Evolutionary conservation across 2,797 vertebrate genomes (phyloP).

Genomic region (Oophaga sylvatica): DNA sequence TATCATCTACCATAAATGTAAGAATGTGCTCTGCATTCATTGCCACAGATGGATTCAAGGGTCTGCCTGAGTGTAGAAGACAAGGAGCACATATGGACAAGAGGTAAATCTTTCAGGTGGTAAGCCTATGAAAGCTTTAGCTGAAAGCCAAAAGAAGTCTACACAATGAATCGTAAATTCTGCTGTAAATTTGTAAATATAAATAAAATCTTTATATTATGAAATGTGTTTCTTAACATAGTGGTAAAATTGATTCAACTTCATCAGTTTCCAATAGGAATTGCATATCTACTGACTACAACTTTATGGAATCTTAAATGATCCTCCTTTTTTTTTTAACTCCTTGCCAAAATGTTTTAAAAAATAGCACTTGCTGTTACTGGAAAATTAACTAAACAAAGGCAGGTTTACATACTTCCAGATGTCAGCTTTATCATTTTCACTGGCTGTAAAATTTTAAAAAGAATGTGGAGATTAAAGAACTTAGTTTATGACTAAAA

Average conservation of each 20-base stretch:
- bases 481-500: not conserved
- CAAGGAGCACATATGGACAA: not conserved
- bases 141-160: too few relatives aligned
- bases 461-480: not conserved
- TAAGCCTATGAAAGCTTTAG: not conserved
- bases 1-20: not conserved
- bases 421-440: conserved; percentile 3
- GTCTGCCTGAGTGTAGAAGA: not conserved
- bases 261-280: not conserved
- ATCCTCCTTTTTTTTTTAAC: not conserved
- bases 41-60: not conserved
- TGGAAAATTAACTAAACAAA: conserved; percentile 16
- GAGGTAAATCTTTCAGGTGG: not conserved
- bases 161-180: not conserved
- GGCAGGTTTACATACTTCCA: not conserved
- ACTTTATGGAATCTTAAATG: not conserved
- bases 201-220: not conserved
- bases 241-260: not conserved
- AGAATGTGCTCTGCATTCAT: not conserved
- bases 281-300: not conserved
- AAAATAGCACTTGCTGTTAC: not conserved
- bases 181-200: not conserved
- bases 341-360: not conserved
- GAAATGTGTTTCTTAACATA: not conserved
- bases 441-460: not conserved